Base-by-base conservation (phyloP, 2,113 vertebrate species). In the Syrmaticus mikado region DNA sequence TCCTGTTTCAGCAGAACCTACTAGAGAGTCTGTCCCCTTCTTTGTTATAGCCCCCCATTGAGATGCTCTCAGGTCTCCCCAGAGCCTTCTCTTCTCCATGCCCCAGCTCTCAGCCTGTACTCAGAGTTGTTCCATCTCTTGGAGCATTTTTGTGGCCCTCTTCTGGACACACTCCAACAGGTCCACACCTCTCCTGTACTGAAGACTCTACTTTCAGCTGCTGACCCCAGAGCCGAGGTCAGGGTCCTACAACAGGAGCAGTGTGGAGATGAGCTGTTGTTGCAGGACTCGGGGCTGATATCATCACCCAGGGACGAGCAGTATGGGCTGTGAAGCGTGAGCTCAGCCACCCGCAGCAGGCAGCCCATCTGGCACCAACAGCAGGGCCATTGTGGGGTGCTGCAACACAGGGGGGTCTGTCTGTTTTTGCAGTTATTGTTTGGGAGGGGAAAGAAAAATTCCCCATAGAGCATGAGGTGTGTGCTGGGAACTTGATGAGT, bases 231-330 rank as follows among this genome's bases (percentile, higher is more conserved):
- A 52, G 48, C 87, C 74, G 66, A 55, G 34, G 41, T 62, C 89
- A 62, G 67, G 52, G 75, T 71, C 72, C 77, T 77, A 98, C 97
- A 98, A 97, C 96, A 82, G 87, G 87, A 80, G 94, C 96, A 97
- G 94, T 97, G 97, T 97, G 90, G 92, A 94, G 93, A 90, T 94
- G 94, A 95, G 96, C 95, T 96, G 95, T 93, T 94, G 96, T 96
- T 95, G 92, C 90, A 93, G 93, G 84, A 79, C 93, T 95, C 72
- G 87, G 94, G 76, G 97, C 97, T 98, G 97, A 97, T 97, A 96
- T 98, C 98, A 98, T 88, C 97, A 95, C 93, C 94, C 87, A 93
- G 74, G 90, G 85, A 90, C 92, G 55, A 94, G 95, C 72, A 64
- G 82, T 94, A 85, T 46, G 3, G 86, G 58, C 75, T 89, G 77